phyloP scores from a whole-genome alignment of 2,888 invertebrate species.

The Erebia ligea region DNA sequence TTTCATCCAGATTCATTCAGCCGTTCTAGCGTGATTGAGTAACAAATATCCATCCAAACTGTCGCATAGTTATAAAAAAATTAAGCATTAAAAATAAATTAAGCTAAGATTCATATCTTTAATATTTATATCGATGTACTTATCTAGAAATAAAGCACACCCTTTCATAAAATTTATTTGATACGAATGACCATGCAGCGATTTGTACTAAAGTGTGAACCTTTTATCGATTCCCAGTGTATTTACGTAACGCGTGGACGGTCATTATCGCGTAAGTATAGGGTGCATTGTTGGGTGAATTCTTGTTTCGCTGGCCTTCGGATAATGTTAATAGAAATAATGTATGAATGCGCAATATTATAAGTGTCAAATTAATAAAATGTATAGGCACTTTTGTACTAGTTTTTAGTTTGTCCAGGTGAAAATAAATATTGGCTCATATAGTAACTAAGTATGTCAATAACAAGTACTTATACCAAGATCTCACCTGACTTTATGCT shows the following conservation, averaged over 20 bases:
- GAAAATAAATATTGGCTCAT: no score
- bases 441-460: no score
- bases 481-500: no score
- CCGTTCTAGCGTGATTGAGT: no score
- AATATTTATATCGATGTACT: no score
- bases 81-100: no score
- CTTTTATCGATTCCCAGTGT: conserved; percentile 23
- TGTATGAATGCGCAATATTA: conserved; percentile 24
- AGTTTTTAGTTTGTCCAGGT: no score
- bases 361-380: conserved; percentile 20
- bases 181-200: neutral
- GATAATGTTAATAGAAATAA: conserved; percentile 20
- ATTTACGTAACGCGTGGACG: conserved; percentile 36
- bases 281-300: conserved; percentile 33
- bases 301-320: conserved; percentile 26
- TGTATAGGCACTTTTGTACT: neutral
- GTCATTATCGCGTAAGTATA: conserved; percentile 36
- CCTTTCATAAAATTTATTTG: neutral
- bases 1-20: no score
- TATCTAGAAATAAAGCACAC: neutral
- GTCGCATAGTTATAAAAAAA: no score
- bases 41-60: no score
- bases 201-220: conserved; percentile 7
- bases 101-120: no score
- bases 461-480: no score